Conservation (phyloP, 2,888 invertebrate genomes). For the Limnephilus lunatus region DNA sequence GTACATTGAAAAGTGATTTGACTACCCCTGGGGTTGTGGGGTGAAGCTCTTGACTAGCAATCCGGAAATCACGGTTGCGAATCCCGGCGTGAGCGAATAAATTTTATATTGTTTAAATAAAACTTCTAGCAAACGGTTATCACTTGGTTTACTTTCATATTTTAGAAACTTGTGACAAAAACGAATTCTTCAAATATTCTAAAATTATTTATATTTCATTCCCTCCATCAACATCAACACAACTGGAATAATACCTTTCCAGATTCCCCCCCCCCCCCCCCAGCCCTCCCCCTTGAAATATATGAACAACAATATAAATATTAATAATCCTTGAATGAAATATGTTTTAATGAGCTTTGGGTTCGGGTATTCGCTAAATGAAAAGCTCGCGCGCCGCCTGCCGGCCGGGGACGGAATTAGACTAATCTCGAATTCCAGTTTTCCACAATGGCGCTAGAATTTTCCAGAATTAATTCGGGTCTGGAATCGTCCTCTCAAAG, state of each 20-base stretch:
- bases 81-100: too few relatives aligned
- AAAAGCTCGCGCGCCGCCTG: background rate
- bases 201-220: background rate
- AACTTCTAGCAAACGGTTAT: too few relatives aligned
- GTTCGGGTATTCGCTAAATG: background rate
- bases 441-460: constrained; percentile 36
- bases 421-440: constrained; percentile 37
- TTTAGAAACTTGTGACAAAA: too few relatives aligned
- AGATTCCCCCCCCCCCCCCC: background rate
- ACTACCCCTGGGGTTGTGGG: too few relatives aligned
- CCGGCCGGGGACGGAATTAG: constrained; percentile 22
- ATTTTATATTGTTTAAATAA: too few relatives aligned
- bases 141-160: too few relatives aligned
- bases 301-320: constrained; percentile 14
- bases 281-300: background rate
- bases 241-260: background rate
- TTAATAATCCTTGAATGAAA: constrained; percentile 30
- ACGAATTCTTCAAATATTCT: background rate
- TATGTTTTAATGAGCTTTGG: constrained; percentile 21
- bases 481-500: constrained; percentile 19
- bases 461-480: constrained; percentile 28
- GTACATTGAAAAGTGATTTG: too few relatives aligned
- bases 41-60: too few relatives aligned
- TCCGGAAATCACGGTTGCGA: too few relatives aligned
- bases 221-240: background rate